Evolutionary conservation across 2,113 vertebrate species (phyloP), one percentile per base, ranked within the genome.

Genomic region (Periophthalmodon schlosseri): DNA sequence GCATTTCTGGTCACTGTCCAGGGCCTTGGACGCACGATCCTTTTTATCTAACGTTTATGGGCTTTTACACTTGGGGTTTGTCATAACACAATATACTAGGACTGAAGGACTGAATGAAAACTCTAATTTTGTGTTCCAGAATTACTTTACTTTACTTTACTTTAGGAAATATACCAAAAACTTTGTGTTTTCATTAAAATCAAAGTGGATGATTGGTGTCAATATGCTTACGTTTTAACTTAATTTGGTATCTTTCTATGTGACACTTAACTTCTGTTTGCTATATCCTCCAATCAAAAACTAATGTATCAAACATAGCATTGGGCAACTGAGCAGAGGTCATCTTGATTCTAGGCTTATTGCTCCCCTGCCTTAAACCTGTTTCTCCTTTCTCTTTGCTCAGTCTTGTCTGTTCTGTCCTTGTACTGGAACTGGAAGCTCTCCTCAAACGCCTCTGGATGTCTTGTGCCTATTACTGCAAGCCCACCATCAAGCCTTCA

Each of bases 401-500:
- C 84, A 84, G 81, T 82, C 80, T 91, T 90, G 86, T 92, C 80
- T 86, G 78, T 78, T 73, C 72, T 70, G 87, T 77, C 83, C 83
- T 80, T 73, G 78, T 84, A 91, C 80, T 77, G 12, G 57, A 60
- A 90, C 81, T 86, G 72, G 81, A 88, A 87, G 90, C 90, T 89
- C 77, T 78, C 83, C 73, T 77, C 84, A 84, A 87, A 86, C 75
- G 86, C 90, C 87, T 84, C 86, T 83, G 84, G 83, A 84, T 88
- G 82, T 88, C 69, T 78, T 81, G 83, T 87, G 75, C 79, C 84
- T 87, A 82, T 91, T 89, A 85, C 80, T 70, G 76, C 74, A 75
- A 87, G 83, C 77, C 77, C 76, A 86, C 84, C 82, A 82, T 65
- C 76, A 81, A 87, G 81, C 82, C 86, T 92, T 94, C 91, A 88